Conservation (phyloP, 2,888 invertebrate genomes). For the Leucophora obtusa region DNA sequence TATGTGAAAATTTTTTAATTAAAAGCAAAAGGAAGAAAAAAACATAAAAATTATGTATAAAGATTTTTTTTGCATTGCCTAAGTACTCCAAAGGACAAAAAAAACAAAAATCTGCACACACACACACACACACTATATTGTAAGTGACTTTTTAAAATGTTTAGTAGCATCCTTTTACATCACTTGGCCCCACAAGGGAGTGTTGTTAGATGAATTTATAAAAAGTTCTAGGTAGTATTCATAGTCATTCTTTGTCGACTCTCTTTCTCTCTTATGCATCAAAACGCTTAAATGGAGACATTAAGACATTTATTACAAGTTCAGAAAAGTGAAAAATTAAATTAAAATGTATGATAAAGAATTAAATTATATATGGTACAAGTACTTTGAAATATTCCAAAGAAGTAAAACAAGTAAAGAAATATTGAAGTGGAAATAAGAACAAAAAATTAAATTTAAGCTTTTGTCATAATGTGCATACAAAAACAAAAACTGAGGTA, state of each 20-base stretch:
- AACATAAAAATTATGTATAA: background rate
- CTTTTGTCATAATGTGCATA: background rate
- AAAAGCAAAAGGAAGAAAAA: slow-evolving; percentile 30
- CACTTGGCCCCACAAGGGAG: slow-evolving; percentile 33
- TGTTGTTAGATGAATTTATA: slow-evolving; percentile 31
- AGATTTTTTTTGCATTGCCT: background rate
- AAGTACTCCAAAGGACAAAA: background rate
- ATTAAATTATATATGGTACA: background rate
- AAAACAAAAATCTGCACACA: background rate
- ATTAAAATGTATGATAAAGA: slow-evolving; percentile 50
- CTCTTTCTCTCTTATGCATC: slow-evolving; percentile 17
- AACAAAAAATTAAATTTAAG: background rate
- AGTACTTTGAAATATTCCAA: background rate
- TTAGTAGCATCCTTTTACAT: slow-evolving; percentile 38
- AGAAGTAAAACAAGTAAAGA: background rate
- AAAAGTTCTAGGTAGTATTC: slow-evolving; percentile 2
- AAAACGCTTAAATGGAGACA: slow-evolving; percentile 57
- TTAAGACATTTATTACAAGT: slow-evolving; percentile 61
- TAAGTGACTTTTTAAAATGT: slow-evolving; percentile 11
- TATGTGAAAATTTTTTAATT: slow-evolving; percentile 37
- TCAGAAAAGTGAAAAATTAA: slow-evolving; percentile 60
- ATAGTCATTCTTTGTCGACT: background rate
- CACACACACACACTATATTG: background rate
- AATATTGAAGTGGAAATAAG: background rate
- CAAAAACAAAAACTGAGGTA: background rate